A percentile compares a stretch with the other conserved stretches of the same genome.
phyloP scores from a whole-genome alignment of 2,888 invertebrate genomes.

The Athrips mouffetella region DNA sequence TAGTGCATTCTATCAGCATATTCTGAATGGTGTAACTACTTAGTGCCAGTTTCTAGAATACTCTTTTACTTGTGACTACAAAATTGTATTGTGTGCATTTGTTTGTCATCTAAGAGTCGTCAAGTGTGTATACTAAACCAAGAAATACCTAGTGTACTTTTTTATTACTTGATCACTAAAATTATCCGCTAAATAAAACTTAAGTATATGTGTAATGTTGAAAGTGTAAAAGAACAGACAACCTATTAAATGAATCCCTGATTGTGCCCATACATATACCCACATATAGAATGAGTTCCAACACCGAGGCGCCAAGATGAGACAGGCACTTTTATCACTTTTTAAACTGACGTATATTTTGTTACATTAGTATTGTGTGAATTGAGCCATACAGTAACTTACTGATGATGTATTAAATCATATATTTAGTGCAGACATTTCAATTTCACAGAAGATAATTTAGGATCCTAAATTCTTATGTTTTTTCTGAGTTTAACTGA shows the following conservation, averaged over 20 bases:
- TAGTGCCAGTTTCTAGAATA: constrained; percentile 34
- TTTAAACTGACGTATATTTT: not conserved
- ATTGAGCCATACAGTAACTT: not conserved
- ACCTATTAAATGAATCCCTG: not conserved
- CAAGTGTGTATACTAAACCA: too few relatives aligned
- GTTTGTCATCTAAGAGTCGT: too few relatives aligned
- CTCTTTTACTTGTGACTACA: not conserved
- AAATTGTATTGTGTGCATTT: not conserved
- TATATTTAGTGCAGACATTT: not conserved
- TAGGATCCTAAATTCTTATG: too few relatives aligned
- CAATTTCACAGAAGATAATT: not conserved
- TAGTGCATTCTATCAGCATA: constrained; percentile 31
- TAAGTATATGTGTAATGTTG: not conserved
- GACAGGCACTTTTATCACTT: constrained; percentile 39
- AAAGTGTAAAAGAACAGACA: not conserved
- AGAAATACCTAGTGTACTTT: too few relatives aligned
- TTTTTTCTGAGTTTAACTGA: too few relatives aligned
- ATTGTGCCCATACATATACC: constrained; percentile 2
- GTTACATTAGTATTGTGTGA: constrained; percentile 11
- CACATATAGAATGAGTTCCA: not conserved
- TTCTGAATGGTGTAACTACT: constrained; percentile 33
- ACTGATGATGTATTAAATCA: not conserved
- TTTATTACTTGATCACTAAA: too few relatives aligned
- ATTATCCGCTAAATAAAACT: too few relatives aligned
- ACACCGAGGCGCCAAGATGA: constrained; percentile 46